Evolutionary conservation across 2,797 vertebrate genomes (phyloP), one percentile per base, ranked within the genome.

Genomic region (Thamnophis elegans): DNA sequence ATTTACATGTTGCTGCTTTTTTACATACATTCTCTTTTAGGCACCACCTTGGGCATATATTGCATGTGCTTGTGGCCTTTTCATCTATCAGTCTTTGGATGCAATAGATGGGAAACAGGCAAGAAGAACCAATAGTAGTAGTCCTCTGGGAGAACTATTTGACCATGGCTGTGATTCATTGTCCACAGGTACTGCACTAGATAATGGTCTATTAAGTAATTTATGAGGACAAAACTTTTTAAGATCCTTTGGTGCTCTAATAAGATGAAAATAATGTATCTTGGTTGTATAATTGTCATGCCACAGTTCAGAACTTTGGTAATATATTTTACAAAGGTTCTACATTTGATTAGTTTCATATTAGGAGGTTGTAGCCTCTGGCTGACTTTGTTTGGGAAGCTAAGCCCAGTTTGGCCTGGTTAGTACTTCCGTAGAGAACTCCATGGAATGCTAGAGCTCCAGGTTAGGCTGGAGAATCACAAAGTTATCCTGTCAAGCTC

Each of bases 91-190:
- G 96, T 99, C 99, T 14, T 96, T 99, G 97, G 99, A 99, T 68
- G 99, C 99, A 91, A 99, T 99, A 51, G 99, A 99, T 85, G 99
- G 99, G 42, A 99, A 99, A 95, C 99, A 99, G 97, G 99, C 99
- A 65, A 98, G 99, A 94, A 98, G 99, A 97, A 99, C 99, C 92
- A 99, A 99, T 28, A 99, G 98, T 97, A 99, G 99, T 95, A 99
- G 99, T 95, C 99, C 99, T 0, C 97, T 99, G 96, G 99, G 99
- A 93, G 99, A 99, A 95, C 98, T 99, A 92, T 99, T 99, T 96
- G 99, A 99, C 97, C 99, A 99, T 92, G 99, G 99, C 96, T 99
- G 99, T 95, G 99, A 99, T 96, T 99, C 99, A 0, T 98, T 99
- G 91, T 99, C 99, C 94, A 99, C 99, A 94, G 99, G 99, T 99